Conservation (phyloP, 1,140 invertebrate species). For the Anastatus disparis region DNA sequence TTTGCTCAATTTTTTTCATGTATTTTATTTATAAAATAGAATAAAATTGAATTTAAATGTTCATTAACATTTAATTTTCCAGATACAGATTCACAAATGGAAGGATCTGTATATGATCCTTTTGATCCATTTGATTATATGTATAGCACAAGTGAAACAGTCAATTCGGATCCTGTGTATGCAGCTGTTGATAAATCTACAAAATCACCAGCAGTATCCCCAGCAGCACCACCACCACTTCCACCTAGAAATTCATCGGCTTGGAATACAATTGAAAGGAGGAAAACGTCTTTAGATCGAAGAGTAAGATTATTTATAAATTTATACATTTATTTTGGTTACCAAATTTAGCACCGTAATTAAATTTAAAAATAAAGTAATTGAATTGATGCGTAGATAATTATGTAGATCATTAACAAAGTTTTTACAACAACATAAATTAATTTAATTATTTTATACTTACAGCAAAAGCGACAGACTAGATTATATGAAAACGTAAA, state of each 20-base stretch:
- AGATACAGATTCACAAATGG: slow-evolving; percentile 70
- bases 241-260: slow-evolving; percentile 70
- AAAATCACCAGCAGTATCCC: slow-evolving; percentile 69
- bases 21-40: too few species aligned
- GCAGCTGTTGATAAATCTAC: slow-evolving; percentile 77
- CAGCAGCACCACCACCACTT: slow-evolving; percentile 70
- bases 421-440: neutral
- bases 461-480: slow-evolving; percentile 64
- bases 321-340: slow-evolving; percentile 12
- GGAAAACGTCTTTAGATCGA: slow-evolving; percentile 64
- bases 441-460: slow-evolving; percentile 33
- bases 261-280: slow-evolving; percentile 68
- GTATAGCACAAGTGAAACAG: slow-evolving; percentile 78
- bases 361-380: neutral
- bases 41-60: too few species aligned
- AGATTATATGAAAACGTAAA: slow-evolving; percentile 79
- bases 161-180: slow-evolving; percentile 81
- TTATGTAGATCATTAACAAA: neutral
- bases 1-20: too few species aligned
- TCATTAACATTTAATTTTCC: neutral
- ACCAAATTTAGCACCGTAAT: neutral
- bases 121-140: slow-evolving; percentile 89
- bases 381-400: neutral
- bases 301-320: slow-evolving; percentile 51
- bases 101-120: slow-evolving; percentile 82